Conservation (phyloP, 2,888 invertebrate species). For the Palloptera scutellata region DNA sequence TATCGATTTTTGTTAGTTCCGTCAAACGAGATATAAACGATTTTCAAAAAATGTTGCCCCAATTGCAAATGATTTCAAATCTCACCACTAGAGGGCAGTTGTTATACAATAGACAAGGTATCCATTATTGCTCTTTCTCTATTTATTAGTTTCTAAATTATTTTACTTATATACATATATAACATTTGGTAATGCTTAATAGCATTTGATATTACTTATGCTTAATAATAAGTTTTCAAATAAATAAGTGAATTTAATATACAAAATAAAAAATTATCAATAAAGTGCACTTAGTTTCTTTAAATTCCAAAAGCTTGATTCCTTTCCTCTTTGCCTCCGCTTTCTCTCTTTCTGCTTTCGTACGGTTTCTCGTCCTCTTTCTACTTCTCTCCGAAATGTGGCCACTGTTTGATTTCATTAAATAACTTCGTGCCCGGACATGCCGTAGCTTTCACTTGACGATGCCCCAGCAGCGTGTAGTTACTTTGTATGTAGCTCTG, state of each 20-base stretch:
- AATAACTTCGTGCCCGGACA: conserved; percentile 71
- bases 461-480: conserved; percentile 69
- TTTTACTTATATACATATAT: too few relatives aligned
- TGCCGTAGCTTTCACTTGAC: conserved; percentile 68
- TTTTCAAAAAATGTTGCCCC: too few relatives aligned
- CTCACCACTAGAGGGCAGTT: too few relatives aligned
- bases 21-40: too few relatives aligned
- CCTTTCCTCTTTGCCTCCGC: background rate
- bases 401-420: conserved; percentile 69
- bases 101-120: too few relatives aligned
- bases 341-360: background rate
- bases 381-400: conserved; percentile 59
- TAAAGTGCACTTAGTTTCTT: background rate
- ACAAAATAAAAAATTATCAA: background rate
- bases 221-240: too few relatives aligned
- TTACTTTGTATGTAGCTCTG: conserved; percentile 66
- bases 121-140: too few relatives aligned
- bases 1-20: too few relatives aligned
- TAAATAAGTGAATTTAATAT: background rate
- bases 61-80: too few relatives aligned
- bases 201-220: too few relatives aligned
- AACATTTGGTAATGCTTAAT: too few relatives aligned
- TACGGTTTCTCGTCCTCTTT: background rate
- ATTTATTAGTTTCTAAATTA: too few relatives aligned
- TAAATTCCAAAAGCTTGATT: background rate